These are phyloP conservation scores for Spizaetus ornatus DNA, from an alignment of 2,113 vertebrate species.

Conservation along the genomic window DNA sequence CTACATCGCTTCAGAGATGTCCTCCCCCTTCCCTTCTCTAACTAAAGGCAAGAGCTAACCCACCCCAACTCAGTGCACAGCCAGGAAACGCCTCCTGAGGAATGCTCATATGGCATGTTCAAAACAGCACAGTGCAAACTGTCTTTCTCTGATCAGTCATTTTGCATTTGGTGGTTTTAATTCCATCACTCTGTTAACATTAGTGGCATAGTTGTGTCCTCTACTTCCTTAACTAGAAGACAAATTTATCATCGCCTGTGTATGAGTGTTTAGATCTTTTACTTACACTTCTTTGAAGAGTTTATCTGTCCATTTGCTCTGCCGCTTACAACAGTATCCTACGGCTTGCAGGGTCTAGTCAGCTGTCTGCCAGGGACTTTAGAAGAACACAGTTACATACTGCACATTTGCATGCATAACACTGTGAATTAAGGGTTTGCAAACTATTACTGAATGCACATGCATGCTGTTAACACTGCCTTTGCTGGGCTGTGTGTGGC, in stretches of 20 bases:
- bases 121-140: background rate
- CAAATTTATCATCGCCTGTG: background rate
- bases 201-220: background rate
- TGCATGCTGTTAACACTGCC: background rate
- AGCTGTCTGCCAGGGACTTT: background rate
- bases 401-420: background rate
- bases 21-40: background rate
- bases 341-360: background rate
- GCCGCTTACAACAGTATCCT: background rate
- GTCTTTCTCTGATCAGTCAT: background rate
- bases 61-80: background rate
- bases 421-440: background rate
- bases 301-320: background rate
- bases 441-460: background rate
- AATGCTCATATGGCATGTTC: fast-evolving
- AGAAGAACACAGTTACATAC: background rate
- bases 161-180: background rate
- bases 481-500: background rate
- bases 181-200: background rate
- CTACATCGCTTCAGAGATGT: background rate
- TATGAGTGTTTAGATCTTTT: background rate
- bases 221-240: background rate
- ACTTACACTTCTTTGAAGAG: background rate
- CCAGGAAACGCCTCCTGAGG: background rate
- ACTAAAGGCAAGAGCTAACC: background rate